Evolutionary conservation across 2,113 vertebrate genomes (phyloP).

Genomic region (Peromyscus leucopus): DNA sequence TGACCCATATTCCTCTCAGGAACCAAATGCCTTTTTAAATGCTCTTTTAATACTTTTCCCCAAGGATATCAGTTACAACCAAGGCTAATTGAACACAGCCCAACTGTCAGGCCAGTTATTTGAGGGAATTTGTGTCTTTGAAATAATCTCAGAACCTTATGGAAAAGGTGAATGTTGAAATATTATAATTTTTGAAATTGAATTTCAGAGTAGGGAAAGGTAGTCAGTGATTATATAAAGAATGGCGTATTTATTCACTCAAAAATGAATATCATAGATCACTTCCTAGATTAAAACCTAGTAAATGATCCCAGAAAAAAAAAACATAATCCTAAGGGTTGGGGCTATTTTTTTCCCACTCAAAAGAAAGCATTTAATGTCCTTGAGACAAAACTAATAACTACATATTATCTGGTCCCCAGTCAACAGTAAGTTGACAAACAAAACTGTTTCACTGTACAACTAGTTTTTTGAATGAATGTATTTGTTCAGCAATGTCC

Average conservation of each 20-base stretch:
- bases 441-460: neutral
- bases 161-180: neutral
- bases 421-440: neutral
- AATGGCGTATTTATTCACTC: neutral
- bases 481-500: neutral
- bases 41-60: conserved; percentile 5
- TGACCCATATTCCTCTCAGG: conserved; percentile 39
- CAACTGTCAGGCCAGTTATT: neutral
- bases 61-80: conserved; percentile 55
- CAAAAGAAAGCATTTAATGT: conserved; percentile 18
- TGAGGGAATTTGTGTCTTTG: neutral
- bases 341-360: neutral
- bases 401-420: neutral
- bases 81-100: neutral
- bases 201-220: neutral
- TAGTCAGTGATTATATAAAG: neutral
- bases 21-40: conserved; percentile 40
- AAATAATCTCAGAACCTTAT: conserved; percentile 35
- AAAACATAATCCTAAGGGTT: neutral
- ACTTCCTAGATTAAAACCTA: neutral
- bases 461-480: neutral
- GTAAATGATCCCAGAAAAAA: conserved; percentile 15
- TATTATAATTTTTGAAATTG: conserved; percentile 36
- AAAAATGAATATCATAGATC: neutral
- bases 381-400: neutral